Evolutionary conservation across 1,140 invertebrate genomes (phyloP).

Genomic region (Listronotus bonariensis): DNA sequence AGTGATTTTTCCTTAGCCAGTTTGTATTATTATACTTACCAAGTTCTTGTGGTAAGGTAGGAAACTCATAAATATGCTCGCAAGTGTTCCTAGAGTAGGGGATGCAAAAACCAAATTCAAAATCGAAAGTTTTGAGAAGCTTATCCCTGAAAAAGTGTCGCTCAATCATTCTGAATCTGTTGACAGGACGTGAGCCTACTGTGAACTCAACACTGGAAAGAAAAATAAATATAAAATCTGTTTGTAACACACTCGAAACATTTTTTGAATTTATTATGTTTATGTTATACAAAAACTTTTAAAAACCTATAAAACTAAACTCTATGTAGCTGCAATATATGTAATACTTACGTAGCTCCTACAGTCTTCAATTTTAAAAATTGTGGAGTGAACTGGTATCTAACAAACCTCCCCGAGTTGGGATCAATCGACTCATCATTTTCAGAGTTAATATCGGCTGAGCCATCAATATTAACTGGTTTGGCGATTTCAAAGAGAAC

Average conservation of each 20-base stretch:
- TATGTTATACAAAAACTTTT: too few relatives aligned
- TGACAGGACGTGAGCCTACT: slow-evolving; percentile 88
- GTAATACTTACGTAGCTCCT: slow-evolving; percentile 84
- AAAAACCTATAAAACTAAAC: too few relatives aligned
- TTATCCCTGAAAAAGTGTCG: slow-evolving; percentile 94
- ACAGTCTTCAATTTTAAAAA: slow-evolving; percentile 96
- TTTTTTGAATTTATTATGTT: too few relatives aligned
- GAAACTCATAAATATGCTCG: slow-evolving; percentile 99
- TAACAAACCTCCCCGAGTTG: slow-evolving; percentile 92
- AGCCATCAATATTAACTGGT: slow-evolving; percentile 71
- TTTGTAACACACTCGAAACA: slow-evolving; percentile 9
- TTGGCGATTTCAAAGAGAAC: slow-evolving; percentile 98
- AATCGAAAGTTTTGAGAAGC: slow-evolving; percentile 97
- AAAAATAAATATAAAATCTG: slow-evolving; percentile 6
- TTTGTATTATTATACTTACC: slow-evolving; percentile 62
- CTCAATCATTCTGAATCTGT: slow-evolving; percentile 98
- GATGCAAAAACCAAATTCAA: slow-evolving; percentile 99
- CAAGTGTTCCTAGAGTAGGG: slow-evolving; percentile 96
- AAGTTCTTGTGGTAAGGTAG: slow-evolving; percentile 80
- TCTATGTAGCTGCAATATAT: too few relatives aligned
- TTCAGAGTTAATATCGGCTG: slow-evolving; percentile 64
- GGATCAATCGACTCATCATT: slow-evolving; percentile 76
- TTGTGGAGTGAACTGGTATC: slow-evolving; percentile 95
- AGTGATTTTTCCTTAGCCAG: too few relatives aligned
- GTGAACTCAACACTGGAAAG: slow-evolving; percentile 90